Evolutionary conservation across 2,797 vertebrate species (phyloP).

Genomic region (Octomys mimax): DNA sequence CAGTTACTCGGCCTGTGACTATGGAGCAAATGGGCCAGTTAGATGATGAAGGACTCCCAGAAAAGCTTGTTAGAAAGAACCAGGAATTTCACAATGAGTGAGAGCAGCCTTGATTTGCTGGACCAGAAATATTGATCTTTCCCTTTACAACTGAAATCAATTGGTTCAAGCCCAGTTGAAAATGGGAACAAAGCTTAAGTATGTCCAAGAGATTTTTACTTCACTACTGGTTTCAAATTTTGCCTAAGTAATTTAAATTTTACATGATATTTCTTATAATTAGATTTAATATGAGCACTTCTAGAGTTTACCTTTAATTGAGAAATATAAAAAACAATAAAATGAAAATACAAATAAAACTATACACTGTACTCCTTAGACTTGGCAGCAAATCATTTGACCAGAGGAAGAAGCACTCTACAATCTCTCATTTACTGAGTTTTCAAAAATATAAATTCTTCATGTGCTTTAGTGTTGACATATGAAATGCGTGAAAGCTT

Average conservation of each 20-base stretch:
- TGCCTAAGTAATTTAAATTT: conserved; percentile 34
- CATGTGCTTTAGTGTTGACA: neutral
- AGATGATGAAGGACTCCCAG: too few relatives aligned
- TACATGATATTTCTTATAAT: neutral
- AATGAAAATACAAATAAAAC: conserved; percentile 51
- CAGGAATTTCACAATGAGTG: too few relatives aligned
- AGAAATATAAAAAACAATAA: neutral
- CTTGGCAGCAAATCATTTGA: neutral
- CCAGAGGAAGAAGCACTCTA: neutral
- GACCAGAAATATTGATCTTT: conserved; percentile 46
- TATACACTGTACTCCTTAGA: neutral
- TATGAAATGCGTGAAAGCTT: neutral
- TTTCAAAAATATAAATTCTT: conserved; percentile 22
- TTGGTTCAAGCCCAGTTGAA: conserved; percentile 35
- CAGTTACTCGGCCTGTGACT: too few relatives aligned
- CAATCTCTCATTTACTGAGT: neutral
- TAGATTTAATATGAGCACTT: neutral
- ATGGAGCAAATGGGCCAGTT: too few relatives aligned
- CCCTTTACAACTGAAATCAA: conserved; percentile 32
- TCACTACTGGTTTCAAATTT: conserved; percentile 17
- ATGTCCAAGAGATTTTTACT: neutral
- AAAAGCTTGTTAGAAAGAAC: too few relatives aligned
- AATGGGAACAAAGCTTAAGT: conserved; percentile 33
- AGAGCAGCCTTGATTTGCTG: too few relatives aligned
- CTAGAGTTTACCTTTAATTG: neutral